phyloP scores from a whole-genome alignment of 2,888 invertebrate species.

The Pinctada fucata region DNA sequence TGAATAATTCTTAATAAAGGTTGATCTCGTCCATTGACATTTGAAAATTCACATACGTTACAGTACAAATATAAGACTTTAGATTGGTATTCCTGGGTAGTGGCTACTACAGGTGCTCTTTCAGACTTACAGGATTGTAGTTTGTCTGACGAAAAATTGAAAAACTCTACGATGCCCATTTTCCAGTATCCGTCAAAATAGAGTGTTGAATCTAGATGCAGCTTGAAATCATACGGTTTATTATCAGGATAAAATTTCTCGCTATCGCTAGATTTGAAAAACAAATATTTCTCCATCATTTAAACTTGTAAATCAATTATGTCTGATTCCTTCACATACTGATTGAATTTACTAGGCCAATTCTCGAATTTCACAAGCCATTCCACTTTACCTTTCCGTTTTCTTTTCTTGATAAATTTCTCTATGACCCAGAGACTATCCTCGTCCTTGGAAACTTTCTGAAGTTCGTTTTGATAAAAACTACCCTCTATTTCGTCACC shows the following conservation, averaged over 20 bases:
- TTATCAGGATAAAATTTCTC: slow-evolving; percentile 22
- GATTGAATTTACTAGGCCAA: no score
- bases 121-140: not conserved
- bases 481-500: slow-evolving; percentile 25
- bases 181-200: slow-evolving; percentile 24
- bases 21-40: not conserved
- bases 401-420: slow-evolving; percentile 26
- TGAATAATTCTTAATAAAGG: slow-evolving; percentile 16
- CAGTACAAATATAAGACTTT: slow-evolving; percentile 1
- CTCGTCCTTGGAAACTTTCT: slow-evolving; percentile 31
- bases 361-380: slow-evolving; percentile 24
- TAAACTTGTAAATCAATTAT: no score
- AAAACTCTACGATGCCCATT: slow-evolving; percentile 22
- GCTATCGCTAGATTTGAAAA: no score
- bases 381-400: slow-evolving; percentile 1
- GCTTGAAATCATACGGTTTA: slow-evolving; percentile 23
- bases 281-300: no score
- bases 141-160: slow-evolving; percentile 1
- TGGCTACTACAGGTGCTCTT: not conserved
- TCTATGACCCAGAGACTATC: slow-evolving; percentile 29
- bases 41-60: slow-evolving; percentile 11
- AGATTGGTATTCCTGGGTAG: not conserved
- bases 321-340: no score
- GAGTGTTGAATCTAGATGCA: slow-evolving; percentile 20
- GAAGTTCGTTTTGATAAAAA: slow-evolving; percentile 29